Evolutionary conservation across 2,113 vertebrate genomes (phyloP).

Genomic region (Aramus guarauna): DNA sequence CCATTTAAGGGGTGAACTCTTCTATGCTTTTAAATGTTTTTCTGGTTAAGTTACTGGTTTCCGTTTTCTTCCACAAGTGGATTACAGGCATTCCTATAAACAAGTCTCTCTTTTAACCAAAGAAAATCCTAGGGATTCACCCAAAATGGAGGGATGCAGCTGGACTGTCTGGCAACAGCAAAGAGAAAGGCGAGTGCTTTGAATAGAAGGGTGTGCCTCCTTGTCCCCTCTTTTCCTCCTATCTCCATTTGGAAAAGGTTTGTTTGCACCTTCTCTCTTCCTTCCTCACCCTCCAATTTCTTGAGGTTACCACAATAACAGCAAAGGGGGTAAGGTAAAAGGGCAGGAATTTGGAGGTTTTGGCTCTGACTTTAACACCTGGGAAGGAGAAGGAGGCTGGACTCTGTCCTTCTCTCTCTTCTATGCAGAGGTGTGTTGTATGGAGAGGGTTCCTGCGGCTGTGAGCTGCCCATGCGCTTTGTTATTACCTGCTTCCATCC

Average conservation of each 20-base stretch:
- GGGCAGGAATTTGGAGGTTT: neutral
- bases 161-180: neutral
- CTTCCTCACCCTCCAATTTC: neutral
- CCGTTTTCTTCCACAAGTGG: neutral
- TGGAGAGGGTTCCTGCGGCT: neutral
- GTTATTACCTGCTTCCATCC: neutral
- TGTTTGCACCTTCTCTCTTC: neutral
- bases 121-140: neutral
- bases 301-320: neutral
- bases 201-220: neutral
- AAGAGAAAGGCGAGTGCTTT: neutral
- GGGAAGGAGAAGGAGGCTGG: neutral
- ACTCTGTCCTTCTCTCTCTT: neutral
- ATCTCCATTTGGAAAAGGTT: neutral
- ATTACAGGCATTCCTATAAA: neutral
- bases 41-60: neutral
- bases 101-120: neutral
- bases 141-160: neutral
- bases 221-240: neutral
- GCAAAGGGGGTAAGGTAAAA: neutral
- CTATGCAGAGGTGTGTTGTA: neutral
- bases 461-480: neutral
- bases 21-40: neutral
- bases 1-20: neutral
- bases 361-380: neutral